phyloP scores from a whole-genome alignment of 2,797 vertebrate genomes.

The Ctenopoma multispine region DNA sequence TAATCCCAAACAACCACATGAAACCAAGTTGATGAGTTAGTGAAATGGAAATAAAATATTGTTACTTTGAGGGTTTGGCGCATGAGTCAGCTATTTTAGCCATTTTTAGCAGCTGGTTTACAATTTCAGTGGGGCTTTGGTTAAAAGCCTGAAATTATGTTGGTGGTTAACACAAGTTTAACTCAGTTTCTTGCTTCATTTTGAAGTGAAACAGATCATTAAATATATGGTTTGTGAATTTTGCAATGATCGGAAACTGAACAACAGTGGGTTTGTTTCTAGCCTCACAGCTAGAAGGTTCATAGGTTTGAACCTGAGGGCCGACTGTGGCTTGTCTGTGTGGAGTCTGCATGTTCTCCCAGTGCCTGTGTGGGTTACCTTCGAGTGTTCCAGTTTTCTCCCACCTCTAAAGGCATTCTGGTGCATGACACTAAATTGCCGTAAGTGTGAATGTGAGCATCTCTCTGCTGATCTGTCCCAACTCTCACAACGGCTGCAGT shows the following conservation, averaged over 20 bases:
- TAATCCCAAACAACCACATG: constrained; percentile 16
- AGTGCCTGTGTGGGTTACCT: not conserved
- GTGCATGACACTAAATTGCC: not conserved
- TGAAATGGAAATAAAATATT: constrained; percentile 41
- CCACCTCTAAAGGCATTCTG: not conserved
- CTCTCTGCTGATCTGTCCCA: too few relatives aligned
- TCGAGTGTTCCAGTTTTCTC: not conserved
- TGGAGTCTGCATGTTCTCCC: not conserved
- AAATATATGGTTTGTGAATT: constrained; percentile 21
- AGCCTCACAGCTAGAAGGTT: not conserved
- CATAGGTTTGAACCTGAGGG: not conserved
- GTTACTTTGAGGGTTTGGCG: constrained; percentile 32
- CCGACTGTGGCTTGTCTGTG: not conserved
- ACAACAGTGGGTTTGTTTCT: constrained; percentile 1
- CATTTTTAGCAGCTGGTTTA: constrained; percentile 40
- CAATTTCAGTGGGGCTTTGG: constrained; percentile 31
- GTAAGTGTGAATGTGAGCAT: not conserved
- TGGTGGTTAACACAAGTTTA: constrained; percentile 31
- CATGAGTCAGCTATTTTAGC: not conserved
- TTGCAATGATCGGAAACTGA: constrained; percentile 3
- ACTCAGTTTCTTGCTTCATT: constrained; percentile 21
- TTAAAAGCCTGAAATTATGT: constrained; percentile 30
- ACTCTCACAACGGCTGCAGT: too few relatives aligned
- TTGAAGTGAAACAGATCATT: constrained; percentile 15
- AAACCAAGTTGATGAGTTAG: constrained; percentile 32